Evolutionary conservation across 2,888 invertebrate genomes (phyloP).

Genomic region (Boloria euphrosyne): DNA sequence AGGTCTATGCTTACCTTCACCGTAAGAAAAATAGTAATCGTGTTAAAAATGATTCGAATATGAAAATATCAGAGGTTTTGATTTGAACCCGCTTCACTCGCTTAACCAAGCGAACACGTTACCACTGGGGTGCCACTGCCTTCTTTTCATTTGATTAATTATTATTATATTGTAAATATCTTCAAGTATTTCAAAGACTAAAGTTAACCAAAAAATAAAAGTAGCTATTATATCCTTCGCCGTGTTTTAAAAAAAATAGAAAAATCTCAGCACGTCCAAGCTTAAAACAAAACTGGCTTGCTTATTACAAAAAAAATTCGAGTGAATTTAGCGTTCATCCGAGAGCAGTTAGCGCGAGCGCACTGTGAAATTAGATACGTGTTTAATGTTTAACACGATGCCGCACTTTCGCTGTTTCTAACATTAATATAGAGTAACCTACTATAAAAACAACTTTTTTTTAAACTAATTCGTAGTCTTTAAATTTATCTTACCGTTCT

Average conservation of each 20-base stretch:
- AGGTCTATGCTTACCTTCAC: too few species aligned
- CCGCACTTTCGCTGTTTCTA: conserved; percentile 45
- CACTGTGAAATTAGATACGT: conserved; percentile 49
- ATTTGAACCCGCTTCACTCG: too few species aligned
- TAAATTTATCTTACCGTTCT: too few species aligned
- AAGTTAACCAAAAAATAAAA: not conserved
- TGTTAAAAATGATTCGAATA: too few species aligned
- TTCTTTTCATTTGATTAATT: too few species aligned
- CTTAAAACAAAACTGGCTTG: conserved; percentile 16
- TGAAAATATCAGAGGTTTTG: too few species aligned
- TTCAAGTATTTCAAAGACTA: too few species aligned
- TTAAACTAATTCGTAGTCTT: too few species aligned
- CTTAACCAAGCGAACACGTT: too few species aligned
- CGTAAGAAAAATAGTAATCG: too few species aligned
- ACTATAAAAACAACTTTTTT: not conserved
- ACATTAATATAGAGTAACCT: conserved; percentile 35
- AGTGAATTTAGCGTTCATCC: conserved; percentile 44
- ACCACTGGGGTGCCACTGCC: too few species aligned
- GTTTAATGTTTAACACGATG: conserved; percentile 47
- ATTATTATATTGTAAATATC: too few species aligned
- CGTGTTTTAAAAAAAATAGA: conserved; percentile 4
- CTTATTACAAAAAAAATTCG: conserved; percentile 40
- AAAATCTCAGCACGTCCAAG: conserved; percentile 11
- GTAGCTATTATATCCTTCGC: not conserved
- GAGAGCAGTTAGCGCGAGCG: conserved; percentile 45